These are phyloP conservation scores for Arge pagana DNA, from an alignment of 2,888 invertebrate species.

Conservation along the genomic window DNA sequence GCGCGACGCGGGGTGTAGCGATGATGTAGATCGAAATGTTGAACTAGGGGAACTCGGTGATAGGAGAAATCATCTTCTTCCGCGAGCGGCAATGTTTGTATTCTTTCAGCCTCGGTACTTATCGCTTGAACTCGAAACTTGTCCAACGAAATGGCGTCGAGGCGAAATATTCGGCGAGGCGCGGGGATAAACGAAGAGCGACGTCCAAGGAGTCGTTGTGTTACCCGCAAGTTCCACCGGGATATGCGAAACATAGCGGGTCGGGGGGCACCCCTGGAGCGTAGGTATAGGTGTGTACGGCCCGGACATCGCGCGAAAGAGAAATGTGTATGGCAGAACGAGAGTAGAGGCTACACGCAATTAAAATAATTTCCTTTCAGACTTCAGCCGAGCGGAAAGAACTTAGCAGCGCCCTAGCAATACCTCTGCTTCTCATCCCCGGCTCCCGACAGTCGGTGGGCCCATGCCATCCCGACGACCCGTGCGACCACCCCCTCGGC, in stretches of 20 bases:
- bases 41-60: no score
- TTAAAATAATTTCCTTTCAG: conserved; percentile 60
- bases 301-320: conserved; percentile 6
- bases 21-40: no score
- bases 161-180: no score
- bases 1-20: no score
- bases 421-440: conserved; percentile 25
- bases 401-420: conserved; percentile 55
- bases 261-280: background rate
- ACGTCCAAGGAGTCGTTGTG: conserved; percentile 19
- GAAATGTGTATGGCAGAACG: conserved; percentile 26
- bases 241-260: conserved; percentile 3
- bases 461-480: conserved; percentile 11
- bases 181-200: conserved; percentile 1
- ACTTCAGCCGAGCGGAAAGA: conserved; percentile 59
- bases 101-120: no score
- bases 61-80: no score
- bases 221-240: conserved; percentile 13
- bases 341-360: conserved; percentile 57
- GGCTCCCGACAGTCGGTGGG: conserved; percentile 14
- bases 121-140: no score
- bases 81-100: no score
- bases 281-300: background rate
- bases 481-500: conserved; percentile 1
- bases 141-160: no score